Evolutionary conservation across 2,113 vertebrate genomes (phyloP).

Genomic region (Erythrocercus mccallii): DNA sequence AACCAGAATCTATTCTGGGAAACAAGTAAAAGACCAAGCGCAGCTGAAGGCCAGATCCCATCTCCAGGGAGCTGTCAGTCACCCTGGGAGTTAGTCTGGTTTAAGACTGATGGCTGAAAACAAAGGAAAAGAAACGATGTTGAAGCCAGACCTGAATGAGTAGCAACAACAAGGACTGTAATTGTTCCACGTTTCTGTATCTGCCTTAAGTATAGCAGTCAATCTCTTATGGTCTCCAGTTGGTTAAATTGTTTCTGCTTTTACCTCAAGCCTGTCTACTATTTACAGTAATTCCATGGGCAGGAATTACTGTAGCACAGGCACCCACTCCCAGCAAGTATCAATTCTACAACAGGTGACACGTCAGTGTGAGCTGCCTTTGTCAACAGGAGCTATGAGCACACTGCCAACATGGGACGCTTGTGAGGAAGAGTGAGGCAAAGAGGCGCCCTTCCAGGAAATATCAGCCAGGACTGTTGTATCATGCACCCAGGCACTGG

Average conservation of each 20-base stretch:
- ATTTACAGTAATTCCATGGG: not conserved
- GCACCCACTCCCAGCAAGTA: not conserved
- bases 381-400: not conserved
- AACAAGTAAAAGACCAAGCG: not conserved
- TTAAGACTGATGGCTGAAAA: not conserved
- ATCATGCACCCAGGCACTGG: not conserved
- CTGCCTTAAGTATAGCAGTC: not conserved
- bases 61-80: not conserved
- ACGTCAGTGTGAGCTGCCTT: accelerated
- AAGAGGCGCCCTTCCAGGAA: not conserved
- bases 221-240: not conserved
- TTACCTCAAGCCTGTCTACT: not conserved
- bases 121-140: not conserved
- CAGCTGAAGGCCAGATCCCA: not conserved
- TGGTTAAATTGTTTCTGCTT: not conserved
- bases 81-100: not conserved
- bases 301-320: not conserved
- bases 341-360: not conserved
- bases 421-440: not conserved
- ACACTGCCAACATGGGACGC: not conserved
- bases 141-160: not conserved
- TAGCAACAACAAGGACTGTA: not conserved
- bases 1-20: not conserved
- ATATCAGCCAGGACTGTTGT: not conserved
- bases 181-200: not conserved